Evolutionary conservation across 1,140 invertebrate species (phyloP).

Genomic region (Drosophila hydei): DNA sequence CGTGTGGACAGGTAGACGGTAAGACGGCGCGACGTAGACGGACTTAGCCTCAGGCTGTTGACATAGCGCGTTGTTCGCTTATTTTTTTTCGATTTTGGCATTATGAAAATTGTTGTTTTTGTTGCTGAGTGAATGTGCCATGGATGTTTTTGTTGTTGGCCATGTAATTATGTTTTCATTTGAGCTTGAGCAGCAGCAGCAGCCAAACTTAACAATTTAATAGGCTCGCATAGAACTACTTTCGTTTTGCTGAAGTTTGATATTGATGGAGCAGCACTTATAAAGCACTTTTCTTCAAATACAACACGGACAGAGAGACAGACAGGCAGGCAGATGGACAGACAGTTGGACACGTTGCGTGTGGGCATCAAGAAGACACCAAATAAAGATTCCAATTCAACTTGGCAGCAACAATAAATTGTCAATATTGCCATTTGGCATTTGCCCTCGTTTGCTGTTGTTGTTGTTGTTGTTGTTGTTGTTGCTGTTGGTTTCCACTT

Average conservation of each 20-base stretch:
- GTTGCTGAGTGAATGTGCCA: slow-evolving; percentile 42
- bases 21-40: slow-evolving; percentile 3
- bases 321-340: slow-evolving; percentile 1
- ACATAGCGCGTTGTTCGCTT: slow-evolving; percentile 26
- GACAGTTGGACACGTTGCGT: slow-evolving; percentile 53
- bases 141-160: slow-evolving; percentile 24
- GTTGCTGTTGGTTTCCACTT: slow-evolving; percentile 68
- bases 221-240: slow-evolving; percentile 70
- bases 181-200: slow-evolving; percentile 40
- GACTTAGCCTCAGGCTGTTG: slow-evolving; percentile 49
- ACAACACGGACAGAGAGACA: slow-evolving; percentile 3
- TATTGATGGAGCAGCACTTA: slow-evolving; percentile 74
- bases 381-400: slow-evolving; percentile 48
- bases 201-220: slow-evolving; percentile 49
- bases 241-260: slow-evolving; percentile 71
- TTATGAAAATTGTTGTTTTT: slow-evolving; percentile 57
- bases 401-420: slow-evolving; percentile 59
- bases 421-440: slow-evolving; percentile 63
- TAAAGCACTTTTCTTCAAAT: slow-evolving; percentile 70
- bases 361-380: slow-evolving; percentile 33
- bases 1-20: background rate
- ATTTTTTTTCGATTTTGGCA: no score
- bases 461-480: slow-evolving; percentile 17
- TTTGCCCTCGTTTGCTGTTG: slow-evolving; percentile 15
- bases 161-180: slow-evolving; percentile 76